A percentile compares a stretch with the other conserved stretches of the same genome.
phyloP scores from a whole-genome alignment of 2,797 vertebrate genomes.

The Ceyx erithaca region DNA sequence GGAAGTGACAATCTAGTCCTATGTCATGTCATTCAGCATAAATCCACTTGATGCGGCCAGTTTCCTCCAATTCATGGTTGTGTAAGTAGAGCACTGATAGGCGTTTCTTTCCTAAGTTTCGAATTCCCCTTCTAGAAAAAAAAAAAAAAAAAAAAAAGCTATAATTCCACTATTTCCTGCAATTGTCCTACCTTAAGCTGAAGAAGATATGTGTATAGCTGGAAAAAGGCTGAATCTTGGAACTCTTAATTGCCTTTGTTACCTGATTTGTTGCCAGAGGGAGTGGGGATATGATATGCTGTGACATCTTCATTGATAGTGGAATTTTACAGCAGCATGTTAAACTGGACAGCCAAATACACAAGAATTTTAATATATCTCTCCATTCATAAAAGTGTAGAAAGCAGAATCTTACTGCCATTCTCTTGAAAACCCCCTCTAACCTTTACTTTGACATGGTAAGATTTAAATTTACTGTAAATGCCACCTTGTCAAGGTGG shows the following conservation, averaged over 20 bases:
- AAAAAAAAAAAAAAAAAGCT: constrained; percentile 49
- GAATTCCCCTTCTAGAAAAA: constrained; percentile 76
- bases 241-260: constrained; percentile 76
- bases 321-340: constrained; percentile 74
- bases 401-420: not conserved
- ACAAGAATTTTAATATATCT: not conserved
- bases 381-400: not conserved
- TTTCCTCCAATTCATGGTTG: constrained; percentile 80
- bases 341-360: not conserved
- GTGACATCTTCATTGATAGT: constrained; percentile 52
- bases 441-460: not conserved
- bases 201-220: constrained; percentile 73
- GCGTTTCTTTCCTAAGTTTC: constrained; percentile 71
- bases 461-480: not conserved
- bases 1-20: constrained; percentile 75
- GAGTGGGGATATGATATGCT: constrained; percentile 7
- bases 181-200: constrained; percentile 82
- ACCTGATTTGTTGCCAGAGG: constrained; percentile 71
- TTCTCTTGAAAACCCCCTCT: not conserved
- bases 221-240: constrained; percentile 76
- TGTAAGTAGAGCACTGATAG: constrained; percentile 71
- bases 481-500: not conserved
- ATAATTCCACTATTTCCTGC: constrained; percentile 82
- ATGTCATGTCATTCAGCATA: constrained; percentile 74
- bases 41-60: constrained; percentile 61